Evolutionary conservation across 2,888 invertebrate genomes (phyloP).

Genomic region (Temnothorax ravouxi): DNA sequence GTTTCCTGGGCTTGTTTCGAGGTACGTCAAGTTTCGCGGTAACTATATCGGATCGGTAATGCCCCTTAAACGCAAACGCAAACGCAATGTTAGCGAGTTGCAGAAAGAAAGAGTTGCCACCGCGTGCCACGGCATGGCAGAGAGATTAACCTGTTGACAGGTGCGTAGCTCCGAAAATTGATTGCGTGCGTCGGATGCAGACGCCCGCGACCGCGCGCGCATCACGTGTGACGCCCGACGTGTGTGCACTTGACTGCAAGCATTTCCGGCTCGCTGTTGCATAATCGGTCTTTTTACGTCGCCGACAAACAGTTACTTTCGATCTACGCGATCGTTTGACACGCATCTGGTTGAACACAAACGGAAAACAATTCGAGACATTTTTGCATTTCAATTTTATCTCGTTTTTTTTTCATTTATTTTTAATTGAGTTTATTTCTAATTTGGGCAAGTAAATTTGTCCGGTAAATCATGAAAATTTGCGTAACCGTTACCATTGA

Average conservation of each 20-base stretch:
- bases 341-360: not conserved
- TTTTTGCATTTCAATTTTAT: not conserved
- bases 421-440: not conserved
- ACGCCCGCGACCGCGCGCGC: constrained; percentile 64
- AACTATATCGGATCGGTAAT: not conserved
- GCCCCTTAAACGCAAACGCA: not conserved
- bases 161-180: constrained; percentile 60
- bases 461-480: not conserved
- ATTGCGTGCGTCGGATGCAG: constrained; percentile 62
- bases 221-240: constrained; percentile 45
- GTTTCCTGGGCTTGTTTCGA: not conserved
- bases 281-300: constrained; percentile 43
- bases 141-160: constrained; percentile 68
- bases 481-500: not conserved
- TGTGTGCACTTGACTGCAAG: constrained; percentile 62
- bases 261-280: constrained; percentile 57
- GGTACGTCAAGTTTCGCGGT: not conserved
- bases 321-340: not conserved
- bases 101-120: not conserved
- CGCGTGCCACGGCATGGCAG: constrained; percentile 2
- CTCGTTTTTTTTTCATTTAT: not conserved
- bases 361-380: not conserved
- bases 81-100: not conserved
- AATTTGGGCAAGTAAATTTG: not conserved
- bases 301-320: constrained; percentile 11